phyloP scores from a whole-genome alignment of 2,797 vertebrate genomes.

The Sphenodon punctatus region DNA sequence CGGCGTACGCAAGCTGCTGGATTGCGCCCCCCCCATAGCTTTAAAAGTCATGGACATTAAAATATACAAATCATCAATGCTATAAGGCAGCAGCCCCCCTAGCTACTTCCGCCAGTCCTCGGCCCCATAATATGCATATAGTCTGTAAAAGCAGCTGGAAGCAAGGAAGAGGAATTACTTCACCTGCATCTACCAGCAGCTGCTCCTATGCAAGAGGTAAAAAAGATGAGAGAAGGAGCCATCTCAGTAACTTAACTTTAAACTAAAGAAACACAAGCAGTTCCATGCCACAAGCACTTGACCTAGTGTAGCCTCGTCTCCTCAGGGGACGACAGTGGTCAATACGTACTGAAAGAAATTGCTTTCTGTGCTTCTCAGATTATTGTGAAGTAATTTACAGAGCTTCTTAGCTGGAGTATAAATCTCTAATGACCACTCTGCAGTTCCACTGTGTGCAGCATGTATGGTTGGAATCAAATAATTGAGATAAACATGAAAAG shows the following conservation, averaged over 20 bases:
- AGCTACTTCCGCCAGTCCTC: neutral
- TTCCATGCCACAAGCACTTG: too few species aligned
- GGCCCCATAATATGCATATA: fast-evolving
- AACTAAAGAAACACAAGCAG: too few species aligned
- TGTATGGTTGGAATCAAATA: conserved; percentile 38
- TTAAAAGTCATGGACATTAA: neutral
- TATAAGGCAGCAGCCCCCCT: neutral
- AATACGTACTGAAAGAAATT: neutral
- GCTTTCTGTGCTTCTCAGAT: conserved; percentile 27
- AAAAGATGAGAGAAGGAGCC: neutral
- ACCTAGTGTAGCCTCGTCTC: too few species aligned
- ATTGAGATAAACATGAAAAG: conserved; percentile 25
- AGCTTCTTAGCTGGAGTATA: conserved; percentile 35
- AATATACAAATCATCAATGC: neutral
- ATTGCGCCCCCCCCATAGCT: neutral
- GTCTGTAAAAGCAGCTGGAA: neutral
- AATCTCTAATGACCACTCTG: conserved; percentile 35
- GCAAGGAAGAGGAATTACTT: neutral
- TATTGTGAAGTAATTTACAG: conserved; percentile 52
- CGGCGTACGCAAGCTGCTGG: too few species aligned
- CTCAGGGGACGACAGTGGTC: too few species aligned
- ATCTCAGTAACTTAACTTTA: too few species aligned
- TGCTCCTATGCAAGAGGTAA: fast-evolving
- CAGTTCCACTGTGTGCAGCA: conserved; percentile 24
- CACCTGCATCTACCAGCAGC: neutral